Base-by-base conservation (phyloP, 2,113 vertebrate genomes). In the Silurus asotus region DNA sequence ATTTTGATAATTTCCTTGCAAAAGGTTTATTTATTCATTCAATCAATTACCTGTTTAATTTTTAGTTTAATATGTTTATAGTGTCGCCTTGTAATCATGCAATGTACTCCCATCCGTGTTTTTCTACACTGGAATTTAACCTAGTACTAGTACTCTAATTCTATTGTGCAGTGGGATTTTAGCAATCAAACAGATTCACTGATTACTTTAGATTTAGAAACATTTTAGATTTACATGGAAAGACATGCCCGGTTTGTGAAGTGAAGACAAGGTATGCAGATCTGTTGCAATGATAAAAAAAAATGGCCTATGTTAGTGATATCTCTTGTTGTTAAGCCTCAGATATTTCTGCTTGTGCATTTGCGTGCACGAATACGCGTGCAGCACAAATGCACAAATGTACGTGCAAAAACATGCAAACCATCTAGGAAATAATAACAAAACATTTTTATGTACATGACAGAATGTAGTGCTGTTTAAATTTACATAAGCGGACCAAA, bases 341-440 rank as follows among this genome's bases (percentile, higher is more conserved):
- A 37, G 37, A 49, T 64, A 0, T 48, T 74, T 72, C 15, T 74
- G 62, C 65, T 8, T 58, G 20, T 70, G 25, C 53, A 4, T 76
- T 20, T 77, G 5, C 11, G 25, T 48, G 61, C 58, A 74, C 20
- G 17, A n/a, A 49, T 59, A 6, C 9, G 37, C 37, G 37, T 37
- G 37, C 37, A 37, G 37, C 37, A 37, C 37, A 37, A 37, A 37
- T 37, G 37, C 2, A 37, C 37, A 37, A 37, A 37, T 37, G 37
- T 37, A 37, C 37, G 37, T 37, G 37, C 1, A 37, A 78, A 78
- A 8, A 65, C n/a, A 85, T 85, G 83, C 83, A 85, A 85, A 85
- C 11, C 28, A 65, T 25, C 45, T 76, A 6, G 48, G 8, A 49
- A 76, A 85, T 70, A 59, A 72, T 13, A 28, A 8, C 45, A 84